phyloP scores from a whole-genome alignment of 2,113 vertebrate genomes.

The Chunga burmeisteri region DNA sequence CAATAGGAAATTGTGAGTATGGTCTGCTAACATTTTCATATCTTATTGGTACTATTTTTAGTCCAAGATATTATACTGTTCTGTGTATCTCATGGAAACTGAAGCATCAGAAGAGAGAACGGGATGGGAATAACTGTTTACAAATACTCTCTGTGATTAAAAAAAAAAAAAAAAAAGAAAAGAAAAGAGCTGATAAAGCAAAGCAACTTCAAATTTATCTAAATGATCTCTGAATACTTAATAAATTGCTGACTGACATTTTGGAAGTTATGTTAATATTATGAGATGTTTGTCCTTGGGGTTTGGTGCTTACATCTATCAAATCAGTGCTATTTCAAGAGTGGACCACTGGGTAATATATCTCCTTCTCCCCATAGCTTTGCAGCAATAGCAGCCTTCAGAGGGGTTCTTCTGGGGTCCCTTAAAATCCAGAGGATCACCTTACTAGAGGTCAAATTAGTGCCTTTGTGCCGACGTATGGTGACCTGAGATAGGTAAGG shows the following conservation, averaged over 20 bases:
- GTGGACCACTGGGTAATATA: background rate
- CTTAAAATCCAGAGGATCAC: background rate
- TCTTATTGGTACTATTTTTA: background rate
- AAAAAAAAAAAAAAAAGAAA: background rate
- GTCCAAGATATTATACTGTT: background rate
- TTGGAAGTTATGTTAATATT: background rate
- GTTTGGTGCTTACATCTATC: background rate
- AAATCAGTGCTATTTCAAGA: background rate
- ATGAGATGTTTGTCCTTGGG: background rate
- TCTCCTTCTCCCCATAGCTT: fast-evolving
- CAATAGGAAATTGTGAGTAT: background rate
- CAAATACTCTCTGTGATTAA: background rate
- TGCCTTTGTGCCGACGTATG: no score
- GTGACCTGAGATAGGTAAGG: no score
- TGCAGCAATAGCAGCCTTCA: background rate
- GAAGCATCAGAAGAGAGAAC: background rate
- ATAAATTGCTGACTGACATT: background rate
- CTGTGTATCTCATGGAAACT: background rate
- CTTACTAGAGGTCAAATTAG: background rate
- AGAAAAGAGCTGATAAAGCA: background rate
- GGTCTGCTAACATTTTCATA: background rate
- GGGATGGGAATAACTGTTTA: background rate
- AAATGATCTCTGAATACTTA: background rate
- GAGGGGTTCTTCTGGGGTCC: background rate
- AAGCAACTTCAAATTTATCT: background rate